Evolutionary conservation across 2,797 vertebrate species (phyloP).

Genomic region (Triplophysa bombifrons): DNA sequence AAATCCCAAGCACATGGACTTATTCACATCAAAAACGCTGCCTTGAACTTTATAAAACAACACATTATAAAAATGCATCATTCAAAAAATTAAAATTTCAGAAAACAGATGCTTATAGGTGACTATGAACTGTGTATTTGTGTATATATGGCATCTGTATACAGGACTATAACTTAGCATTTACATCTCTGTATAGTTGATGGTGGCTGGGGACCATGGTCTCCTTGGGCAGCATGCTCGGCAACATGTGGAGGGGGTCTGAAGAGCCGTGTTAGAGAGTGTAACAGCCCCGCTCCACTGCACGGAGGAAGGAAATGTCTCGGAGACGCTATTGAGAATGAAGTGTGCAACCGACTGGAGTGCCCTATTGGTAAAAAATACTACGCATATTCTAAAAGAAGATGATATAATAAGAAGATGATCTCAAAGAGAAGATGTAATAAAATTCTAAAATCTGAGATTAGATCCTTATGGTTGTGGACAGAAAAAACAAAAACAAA

Average conservation of each 20-base stretch:
- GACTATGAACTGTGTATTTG: neutral
- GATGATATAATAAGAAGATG: neutral
- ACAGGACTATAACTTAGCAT: neutral
- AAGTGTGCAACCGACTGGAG: conserved; percentile 85
- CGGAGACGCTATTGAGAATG: conserved; percentile 84
- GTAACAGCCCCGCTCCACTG: conserved; percentile 85
- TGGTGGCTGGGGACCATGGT: conserved; percentile 93
- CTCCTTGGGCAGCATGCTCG: conserved; percentile 88
- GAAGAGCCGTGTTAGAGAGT: conserved; percentile 82
- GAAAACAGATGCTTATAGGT: neutral
- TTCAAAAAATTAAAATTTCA: conserved; percentile 9
- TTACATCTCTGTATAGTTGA: conserved; percentile 76
- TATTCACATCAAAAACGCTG: conserved; percentile 21
- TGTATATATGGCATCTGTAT: neutral
- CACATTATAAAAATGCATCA: conserved; percentile 36
- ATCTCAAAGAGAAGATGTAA: neutral
- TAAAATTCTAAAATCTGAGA: neutral
- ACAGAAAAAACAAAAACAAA: neutral
- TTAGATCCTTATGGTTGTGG: neutral
- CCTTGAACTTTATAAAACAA: neutral
- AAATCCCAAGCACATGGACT: conserved; percentile 48
- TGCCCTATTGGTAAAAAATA: conserved; percentile 87
- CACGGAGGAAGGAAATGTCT: conserved; percentile 86
- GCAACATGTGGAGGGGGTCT: conserved; percentile 91
- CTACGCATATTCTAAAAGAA: neutral